Evolutionary conservation across 2,113 vertebrate genomes (phyloP).

Genomic region (Bubo bubo): DNA sequence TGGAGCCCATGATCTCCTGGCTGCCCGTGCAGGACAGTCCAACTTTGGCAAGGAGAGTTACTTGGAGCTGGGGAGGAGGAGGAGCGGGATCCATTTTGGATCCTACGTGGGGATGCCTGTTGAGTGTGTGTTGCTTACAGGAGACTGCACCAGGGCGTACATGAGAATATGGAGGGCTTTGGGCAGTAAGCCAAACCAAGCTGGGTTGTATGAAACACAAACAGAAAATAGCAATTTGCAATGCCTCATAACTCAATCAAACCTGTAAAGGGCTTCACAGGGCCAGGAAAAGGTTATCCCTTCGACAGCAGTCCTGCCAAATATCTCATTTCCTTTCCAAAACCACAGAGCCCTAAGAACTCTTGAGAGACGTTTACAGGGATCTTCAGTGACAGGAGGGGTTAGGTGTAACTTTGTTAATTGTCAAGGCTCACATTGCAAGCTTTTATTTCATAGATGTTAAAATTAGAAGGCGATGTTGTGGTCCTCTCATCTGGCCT

Average conservation of each 20-base stretch:
- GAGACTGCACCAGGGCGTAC: not conserved
- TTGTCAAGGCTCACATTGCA: not conserved
- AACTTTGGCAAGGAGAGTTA: not conserved
- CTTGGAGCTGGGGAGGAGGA: not conserved
- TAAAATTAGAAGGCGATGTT: not conserved
- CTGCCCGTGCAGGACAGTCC: not conserved
- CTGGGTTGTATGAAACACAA: not conserved
- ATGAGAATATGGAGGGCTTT: constrained; percentile 18
- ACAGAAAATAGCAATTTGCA: not conserved
- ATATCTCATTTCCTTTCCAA: not conserved
- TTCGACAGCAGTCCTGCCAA: not conserved
- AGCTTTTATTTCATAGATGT: not conserved
- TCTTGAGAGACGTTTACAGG: not conserved
- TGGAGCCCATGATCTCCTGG: not conserved
- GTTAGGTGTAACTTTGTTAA: not conserved
- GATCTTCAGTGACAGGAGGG: not conserved
- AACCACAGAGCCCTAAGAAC: not conserved
- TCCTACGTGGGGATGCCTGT: not conserved
- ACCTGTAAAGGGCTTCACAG: not conserved
- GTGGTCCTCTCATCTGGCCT: not conserved
- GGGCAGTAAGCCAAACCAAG: constrained; percentile 13
- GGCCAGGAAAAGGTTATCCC: not conserved
- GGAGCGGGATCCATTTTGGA: not conserved
- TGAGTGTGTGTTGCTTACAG: not conserved
- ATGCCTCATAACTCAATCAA: not conserved